phyloP scores from a whole-genome alignment of 2,888 invertebrate genomes.

The Dioctria linearis region DNA sequence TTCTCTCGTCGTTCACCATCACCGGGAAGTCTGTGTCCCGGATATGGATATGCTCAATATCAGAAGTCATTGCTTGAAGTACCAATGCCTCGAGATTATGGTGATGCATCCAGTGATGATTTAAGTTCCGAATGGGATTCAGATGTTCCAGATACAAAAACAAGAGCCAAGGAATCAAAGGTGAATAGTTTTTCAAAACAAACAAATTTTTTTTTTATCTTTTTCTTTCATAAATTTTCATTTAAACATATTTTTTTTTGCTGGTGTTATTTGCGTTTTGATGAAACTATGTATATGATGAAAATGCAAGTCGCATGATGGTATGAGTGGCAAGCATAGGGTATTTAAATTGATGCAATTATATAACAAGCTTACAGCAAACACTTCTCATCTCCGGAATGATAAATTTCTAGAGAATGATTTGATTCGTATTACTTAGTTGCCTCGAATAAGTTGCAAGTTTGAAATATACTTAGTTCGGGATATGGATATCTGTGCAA shows the following conservation, averaged over 20 bases:
- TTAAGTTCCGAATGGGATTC: conserved; percentile 94
- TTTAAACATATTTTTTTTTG: neutral
- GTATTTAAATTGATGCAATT: conserved; percentile 30
- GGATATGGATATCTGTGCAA: conserved; percentile 32
- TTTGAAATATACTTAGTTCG: conserved; percentile 5
- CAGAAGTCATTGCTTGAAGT: conserved; percentile 83
- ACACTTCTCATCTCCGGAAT: neutral
- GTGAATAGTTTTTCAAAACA: conserved; percentile 18
- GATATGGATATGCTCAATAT: conserved; percentile 85
- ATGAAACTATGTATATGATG: neutral
- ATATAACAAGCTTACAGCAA: neutral
- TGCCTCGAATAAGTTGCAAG: neutral
- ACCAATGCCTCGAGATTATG: conserved; percentile 84
- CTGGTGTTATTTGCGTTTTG: neutral
- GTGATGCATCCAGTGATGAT: conserved; percentile 92
- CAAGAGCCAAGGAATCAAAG: conserved; percentile 54
- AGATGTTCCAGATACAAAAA: conserved; percentile 76
- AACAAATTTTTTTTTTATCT: neutral
- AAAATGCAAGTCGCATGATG: conserved; percentile 15
- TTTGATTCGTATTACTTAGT: neutral
- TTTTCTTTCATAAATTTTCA: neutral
- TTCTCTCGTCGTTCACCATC: conserved; percentile 71
- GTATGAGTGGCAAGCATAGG: neutral
- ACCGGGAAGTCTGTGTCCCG: conserved; percentile 69
- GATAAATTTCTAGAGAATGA: neutral